Base-by-base conservation (phyloP, 2,797 vertebrate species). In the Thunnus albacares region DNA sequence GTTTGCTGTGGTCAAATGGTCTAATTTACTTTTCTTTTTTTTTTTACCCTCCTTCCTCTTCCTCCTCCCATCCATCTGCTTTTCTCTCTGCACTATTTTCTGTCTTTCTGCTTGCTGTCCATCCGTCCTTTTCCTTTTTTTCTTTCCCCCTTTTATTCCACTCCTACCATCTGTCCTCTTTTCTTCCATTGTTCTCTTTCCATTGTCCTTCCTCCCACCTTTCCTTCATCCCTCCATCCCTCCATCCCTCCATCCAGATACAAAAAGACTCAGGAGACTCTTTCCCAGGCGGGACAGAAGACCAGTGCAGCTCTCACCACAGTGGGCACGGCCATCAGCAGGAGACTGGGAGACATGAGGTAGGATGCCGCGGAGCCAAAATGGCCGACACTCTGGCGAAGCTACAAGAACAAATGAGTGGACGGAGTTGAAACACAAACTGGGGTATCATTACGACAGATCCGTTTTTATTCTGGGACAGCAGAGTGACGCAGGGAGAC, bases 241-340 rank as follows among this genome's bases (percentile, higher is more conserved):
- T 56, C n/a, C 53, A 3, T 51, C 18, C 45, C 52, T 80, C 57
- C 82, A 33, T 77, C 14, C 90, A 99, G 98, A 87, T 99, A 99
- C 53, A 99, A 98, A 95, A 99, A 98, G 96, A 99, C 98, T 82
- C 97, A 98, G 92, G 98, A 99, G 94, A 99, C 98, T 0, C 96
- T 99, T 38, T 97, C 97, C 61, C 96, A 97, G 91, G 98, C 98
- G 0, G 97, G 98, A 70, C 97, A 97, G 95, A 99, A 97, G 95
- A 99, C 98, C 15, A 96, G 95, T 1, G 97, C 97, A 8, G 98
- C 97, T 65, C 87, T 99, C 81, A 96, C 94, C 90, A 98, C 96
- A 0, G 71, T 99, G 92, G 95, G 97, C 72, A 96, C 97, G 6
- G 97, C 95, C 85, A 96, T 99, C 91, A 97, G 93, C 94, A 95